phyloP scores from a whole-genome alignment of 64 coral and sea anemone genomes.

The Montipora cactus region DNA sequence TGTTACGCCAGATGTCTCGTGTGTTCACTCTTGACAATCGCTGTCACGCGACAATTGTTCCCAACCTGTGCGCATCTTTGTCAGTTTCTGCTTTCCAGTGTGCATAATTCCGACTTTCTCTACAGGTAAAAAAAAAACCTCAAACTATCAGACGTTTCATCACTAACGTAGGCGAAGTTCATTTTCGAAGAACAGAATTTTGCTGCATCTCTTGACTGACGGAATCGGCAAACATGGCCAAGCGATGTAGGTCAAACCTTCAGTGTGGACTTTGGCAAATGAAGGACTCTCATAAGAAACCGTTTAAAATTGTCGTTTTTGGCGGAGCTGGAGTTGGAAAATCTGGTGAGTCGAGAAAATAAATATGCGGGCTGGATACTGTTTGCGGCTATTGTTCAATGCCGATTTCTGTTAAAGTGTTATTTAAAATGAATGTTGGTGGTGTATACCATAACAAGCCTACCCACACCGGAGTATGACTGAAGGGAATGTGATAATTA shows the following conservation, averaged over 20 bases:
- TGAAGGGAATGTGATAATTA: too few species aligned
- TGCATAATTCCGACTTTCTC: background rate
- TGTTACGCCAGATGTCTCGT: too few species aligned
- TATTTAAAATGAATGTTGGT: too few species aligned
- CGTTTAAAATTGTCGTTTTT: conserved; percentile 69
- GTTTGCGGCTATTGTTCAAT: background rate
- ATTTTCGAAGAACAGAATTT: background rate
- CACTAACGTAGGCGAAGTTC: background rate
- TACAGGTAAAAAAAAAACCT: background rate
- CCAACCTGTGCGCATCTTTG: background rate
- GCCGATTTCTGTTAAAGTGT: too few species aligned
- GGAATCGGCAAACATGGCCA: background rate
- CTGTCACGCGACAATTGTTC: too few species aligned
- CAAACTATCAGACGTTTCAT: background rate
- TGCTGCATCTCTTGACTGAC: background rate
- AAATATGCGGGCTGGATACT: background rate
- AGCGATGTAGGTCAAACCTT: background rate
- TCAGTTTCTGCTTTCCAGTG: background rate
- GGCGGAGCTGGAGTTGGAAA: conserved; percentile 72
- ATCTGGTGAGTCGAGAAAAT: conserved; percentile 37
- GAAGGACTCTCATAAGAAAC: conserved; percentile 40
- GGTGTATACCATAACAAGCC: too few species aligned
- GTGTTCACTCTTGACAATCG: too few species aligned
- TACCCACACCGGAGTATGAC: background rate
- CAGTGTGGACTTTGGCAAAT: background rate